Percentiles rank a stretch among this genome's conserved stretches.
Conservation (phyloP, 2,797 vertebrate species). For the Merluccius polli region DNA sequence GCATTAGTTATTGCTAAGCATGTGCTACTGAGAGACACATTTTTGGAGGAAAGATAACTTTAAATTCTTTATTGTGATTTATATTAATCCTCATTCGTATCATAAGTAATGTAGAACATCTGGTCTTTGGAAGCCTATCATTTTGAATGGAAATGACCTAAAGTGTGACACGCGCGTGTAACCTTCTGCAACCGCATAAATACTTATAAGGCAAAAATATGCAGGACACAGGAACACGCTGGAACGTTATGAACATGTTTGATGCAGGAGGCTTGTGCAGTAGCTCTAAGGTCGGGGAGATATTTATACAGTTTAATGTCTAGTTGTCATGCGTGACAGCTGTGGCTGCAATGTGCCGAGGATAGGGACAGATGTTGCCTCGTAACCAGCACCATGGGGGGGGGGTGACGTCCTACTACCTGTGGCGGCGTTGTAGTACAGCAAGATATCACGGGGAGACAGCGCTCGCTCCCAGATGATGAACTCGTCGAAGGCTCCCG, state of each 20-base stretch:
- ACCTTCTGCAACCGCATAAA: conserved; percentile 38
- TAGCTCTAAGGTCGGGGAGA: conserved; percentile 10
- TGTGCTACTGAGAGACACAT: neutral
- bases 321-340: conserved; percentile 47
- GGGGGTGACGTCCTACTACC: conserved; percentile 70
- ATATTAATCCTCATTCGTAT: conserved; percentile 12
- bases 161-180: conserved; percentile 18
- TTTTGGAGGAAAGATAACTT: neutral
- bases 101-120: conserved; percentile 7
- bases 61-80: neutral
- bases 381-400: conserved; percentile 33
- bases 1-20: too few species aligned
- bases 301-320: conserved; percentile 41
- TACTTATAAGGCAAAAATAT: conserved; percentile 67
- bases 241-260: conserved; percentile 39
- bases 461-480: conserved; percentile 93
- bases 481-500: conserved; percentile 90
- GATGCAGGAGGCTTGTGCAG: conserved; percentile 22
- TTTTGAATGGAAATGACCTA: conserved; percentile 48
- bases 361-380: conserved; percentile 52
- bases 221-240: conserved; percentile 27
- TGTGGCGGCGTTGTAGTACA: conserved; percentile 86
- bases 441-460: conserved; percentile 71
- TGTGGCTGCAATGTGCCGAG: conserved; percentile 47
- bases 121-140: conserved; percentile 40